Evolutionary conservation across 2,888 invertebrate genomes (phyloP).

Genomic region (Pemphredon lugubris): DNA sequence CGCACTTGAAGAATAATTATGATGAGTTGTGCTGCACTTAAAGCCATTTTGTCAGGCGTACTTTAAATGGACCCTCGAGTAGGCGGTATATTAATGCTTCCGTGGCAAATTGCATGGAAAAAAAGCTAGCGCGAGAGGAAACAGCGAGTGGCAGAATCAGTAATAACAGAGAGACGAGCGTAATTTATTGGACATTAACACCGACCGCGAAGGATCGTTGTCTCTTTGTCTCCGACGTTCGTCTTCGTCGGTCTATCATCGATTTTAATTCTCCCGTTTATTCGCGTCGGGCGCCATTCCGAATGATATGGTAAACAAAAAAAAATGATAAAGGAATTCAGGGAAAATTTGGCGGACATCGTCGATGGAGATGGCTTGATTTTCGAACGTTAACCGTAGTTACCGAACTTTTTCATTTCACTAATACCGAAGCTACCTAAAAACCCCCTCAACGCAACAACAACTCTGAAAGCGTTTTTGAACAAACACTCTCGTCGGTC

Average conservation of each 20-base stretch:
- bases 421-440: too few species aligned
- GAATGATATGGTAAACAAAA: too few species aligned
- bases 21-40: constrained; percentile 29
- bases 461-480: too few species aligned
- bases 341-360: neutral
- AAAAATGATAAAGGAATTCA: too few species aligned
- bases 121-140: constrained; percentile 7
- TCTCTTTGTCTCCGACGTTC: too few species aligned
- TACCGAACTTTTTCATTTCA: too few species aligned
- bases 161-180: constrained; percentile 10
- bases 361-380: neutral
- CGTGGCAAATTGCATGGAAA: constrained; percentile 45
- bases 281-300: too few species aligned
- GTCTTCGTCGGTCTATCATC: too few species aligned
- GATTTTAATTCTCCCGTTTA: too few species aligned
- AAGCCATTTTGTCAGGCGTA: constrained; percentile 35
- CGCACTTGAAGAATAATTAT: constrained; percentile 34
- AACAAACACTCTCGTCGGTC: too few species aligned
- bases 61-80: constrained; percentile 42
- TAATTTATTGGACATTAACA: constrained; percentile 41
- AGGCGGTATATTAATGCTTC: constrained; percentile 52
- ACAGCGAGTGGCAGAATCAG: constrained; percentile 7
- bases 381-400: too few species aligned
- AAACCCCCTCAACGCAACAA: too few species aligned
- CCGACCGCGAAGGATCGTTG: neutral